phyloP scores from a whole-genome alignment of 2,797 vertebrate genomes.

The Urophycis tenuis region DNA sequence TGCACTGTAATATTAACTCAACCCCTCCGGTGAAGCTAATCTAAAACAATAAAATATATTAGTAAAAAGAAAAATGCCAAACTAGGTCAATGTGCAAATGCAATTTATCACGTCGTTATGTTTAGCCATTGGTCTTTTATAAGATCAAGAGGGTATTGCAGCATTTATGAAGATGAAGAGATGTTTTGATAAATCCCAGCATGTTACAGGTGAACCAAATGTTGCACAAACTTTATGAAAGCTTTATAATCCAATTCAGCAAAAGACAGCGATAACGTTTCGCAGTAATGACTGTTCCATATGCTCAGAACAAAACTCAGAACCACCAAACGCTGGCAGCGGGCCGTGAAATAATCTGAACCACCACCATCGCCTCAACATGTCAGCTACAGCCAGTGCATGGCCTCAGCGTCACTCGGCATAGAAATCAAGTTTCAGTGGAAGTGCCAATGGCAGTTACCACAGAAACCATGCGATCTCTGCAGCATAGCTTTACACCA shows the following conservation, averaged over 20 bases:
- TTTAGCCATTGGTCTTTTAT: neutral
- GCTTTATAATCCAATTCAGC: neutral
- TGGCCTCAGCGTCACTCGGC: neutral
- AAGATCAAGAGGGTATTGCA: neutral
- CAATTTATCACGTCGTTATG: neutral
- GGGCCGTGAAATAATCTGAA: neutral
- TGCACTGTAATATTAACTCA: neutral
- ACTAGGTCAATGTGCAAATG: neutral
- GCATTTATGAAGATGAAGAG: neutral
- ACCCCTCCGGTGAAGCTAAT: neutral
- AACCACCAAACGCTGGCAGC: neutral
- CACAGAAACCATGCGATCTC: conserved; percentile 26
- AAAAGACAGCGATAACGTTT: neutral
- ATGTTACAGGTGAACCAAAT: neutral
- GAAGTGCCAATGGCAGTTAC: conserved; percentile 31
- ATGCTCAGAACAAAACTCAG: neutral
- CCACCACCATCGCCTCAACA: neutral
- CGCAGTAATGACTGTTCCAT: neutral
- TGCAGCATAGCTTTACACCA: conserved; percentile 36
- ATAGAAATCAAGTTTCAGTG: conserved; percentile 39
- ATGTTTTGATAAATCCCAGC: neutral
- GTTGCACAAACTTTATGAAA: neutral
- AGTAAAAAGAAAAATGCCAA: neutral
- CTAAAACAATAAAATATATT: neutral
- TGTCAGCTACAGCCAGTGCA: neutral